These are phyloP conservation scores for Crotalus horridus DNA, from an alignment of 2,113 vertebrate species.

Conservation along the genomic window DNA sequence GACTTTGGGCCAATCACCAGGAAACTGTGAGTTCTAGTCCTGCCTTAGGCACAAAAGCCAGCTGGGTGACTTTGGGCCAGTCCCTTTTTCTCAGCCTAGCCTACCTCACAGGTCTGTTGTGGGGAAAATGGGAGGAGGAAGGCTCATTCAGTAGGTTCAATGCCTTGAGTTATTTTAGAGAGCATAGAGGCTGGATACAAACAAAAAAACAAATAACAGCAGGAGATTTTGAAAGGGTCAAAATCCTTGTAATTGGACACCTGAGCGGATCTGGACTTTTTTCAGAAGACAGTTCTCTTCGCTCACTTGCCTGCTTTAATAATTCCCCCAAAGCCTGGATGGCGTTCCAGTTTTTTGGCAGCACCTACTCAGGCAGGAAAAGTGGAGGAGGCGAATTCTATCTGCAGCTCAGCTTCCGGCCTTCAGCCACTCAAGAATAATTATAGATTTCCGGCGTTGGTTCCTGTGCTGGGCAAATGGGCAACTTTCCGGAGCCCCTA, in stretches of 20 bases:
- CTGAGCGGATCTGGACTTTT: background rate
- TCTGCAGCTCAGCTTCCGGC: background rate
- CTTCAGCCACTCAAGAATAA: background rate
- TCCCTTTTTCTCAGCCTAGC: too few relatives aligned
- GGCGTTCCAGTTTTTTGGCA: background rate
- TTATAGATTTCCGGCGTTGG: background rate
- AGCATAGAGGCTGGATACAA: too few relatives aligned
- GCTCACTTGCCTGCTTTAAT: background rate
- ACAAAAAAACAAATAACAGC: too few relatives aligned
- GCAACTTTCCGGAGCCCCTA: background rate
- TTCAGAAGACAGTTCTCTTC: background rate
- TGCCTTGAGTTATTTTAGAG: too few relatives aligned
- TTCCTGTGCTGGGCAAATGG: background rate
- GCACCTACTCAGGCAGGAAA: background rate
- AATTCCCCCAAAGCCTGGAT: background rate
- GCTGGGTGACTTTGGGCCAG: too few relatives aligned
- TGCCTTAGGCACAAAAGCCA: too few relatives aligned
- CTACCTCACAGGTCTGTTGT: too few relatives aligned
- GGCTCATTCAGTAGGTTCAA: too few relatives aligned
- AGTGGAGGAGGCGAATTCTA: background rate
- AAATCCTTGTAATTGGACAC: background rate
- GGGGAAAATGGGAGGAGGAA: too few relatives aligned
- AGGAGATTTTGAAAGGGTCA: too few relatives aligned
- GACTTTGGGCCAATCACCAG: too few relatives aligned
- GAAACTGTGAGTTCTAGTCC: too few relatives aligned